A percentile compares a stretch with the other conserved stretches of the same genome.
phyloP scores from a whole-genome alignment of 1,140 invertebrate genomes.

The Laupala kohalensis region DNA sequence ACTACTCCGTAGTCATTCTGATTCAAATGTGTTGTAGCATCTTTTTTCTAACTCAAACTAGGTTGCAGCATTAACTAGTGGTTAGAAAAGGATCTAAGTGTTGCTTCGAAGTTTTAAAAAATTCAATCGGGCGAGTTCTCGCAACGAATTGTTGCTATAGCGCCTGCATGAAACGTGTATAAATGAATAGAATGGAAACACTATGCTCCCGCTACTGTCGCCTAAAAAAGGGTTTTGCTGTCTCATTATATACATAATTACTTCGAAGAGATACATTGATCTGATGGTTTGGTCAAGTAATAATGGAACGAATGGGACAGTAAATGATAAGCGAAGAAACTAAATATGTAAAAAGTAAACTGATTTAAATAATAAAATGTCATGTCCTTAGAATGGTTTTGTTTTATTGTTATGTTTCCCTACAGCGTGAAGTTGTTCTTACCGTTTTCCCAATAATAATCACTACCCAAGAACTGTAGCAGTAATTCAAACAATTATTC shows the following conservation, averaged over 20 bases:
- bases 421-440: too few species aligned
- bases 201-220: not conserved
- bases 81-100: not conserved
- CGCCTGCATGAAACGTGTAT: not conserved
- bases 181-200: not conserved
- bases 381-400: not conserved
- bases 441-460: too few species aligned
- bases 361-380: not conserved
- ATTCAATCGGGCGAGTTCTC: not conserved
- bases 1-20: not conserved
- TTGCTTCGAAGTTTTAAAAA: not conserved
- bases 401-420: not conserved
- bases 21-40: not conserved
- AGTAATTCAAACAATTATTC: too few species aligned
- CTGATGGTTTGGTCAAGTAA: not conserved
- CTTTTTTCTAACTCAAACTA: not conserved
- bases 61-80: not conserved
- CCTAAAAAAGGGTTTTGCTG: not conserved
- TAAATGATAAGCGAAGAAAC: not conserved
- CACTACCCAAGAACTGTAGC: too few species aligned
- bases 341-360: not conserved
- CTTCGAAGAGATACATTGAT: not conserved
- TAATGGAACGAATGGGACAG: not conserved
- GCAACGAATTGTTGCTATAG: not conserved
- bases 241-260: not conserved